Base-by-base conservation (phyloP, 2,113 vertebrate genomes). In the Alosa alosa region DNA sequence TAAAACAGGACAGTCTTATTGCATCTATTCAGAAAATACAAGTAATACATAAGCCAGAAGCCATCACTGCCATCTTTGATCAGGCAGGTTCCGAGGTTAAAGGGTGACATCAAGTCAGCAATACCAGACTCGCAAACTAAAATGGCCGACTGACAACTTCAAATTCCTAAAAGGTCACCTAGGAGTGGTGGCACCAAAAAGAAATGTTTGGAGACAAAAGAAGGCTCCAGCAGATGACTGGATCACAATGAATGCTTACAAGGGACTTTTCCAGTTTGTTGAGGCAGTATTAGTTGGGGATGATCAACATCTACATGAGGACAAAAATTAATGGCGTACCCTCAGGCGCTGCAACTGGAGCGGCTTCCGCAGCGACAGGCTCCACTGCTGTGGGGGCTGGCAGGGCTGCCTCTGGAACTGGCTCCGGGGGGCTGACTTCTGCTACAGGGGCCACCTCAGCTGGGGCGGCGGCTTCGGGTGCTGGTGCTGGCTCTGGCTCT, bases 311-410 rank as follows among this genome's bases (percentile, higher is more conserved):
- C 25, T 72, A 31, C 31, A 36, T 36, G 31, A 13, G 9, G n/a
- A 72, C 22, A 72, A 31, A 72, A 36, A 41, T 31, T 11, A 41
- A 39, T 39, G 36, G 11, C 72, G 11, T 78, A 78, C 72, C 72
- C 72, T 78, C 72, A 52, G 81, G 22, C 46, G 47, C 84, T 46
- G 85, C 55, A 60, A 45, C 44, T 5, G 86, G 81, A 17, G 52
- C 47, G 6, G n/a, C 85, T 36, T 39, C n/a, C 7, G 83, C 64
- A 9, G 45, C 45, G 17, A 49, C 31, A 45, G 55, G n/a, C 72
- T 31, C 52, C 50, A 6, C 60, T 31, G 55, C 55, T 47, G 60
- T 6, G 22, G 31, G 25, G 36, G 22, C 50, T 4, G 75, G 25
- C 17, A 31, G 31, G n/a, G 49, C 47, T 81, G 31, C 47, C 20